Percentiles rank a stretch among this genome's conserved stretches.
These are phyloP conservation scores for Listronotus bonariensis DNA, from an alignment of 1,140 invertebrate species.

Conservation along the genomic window DNA sequence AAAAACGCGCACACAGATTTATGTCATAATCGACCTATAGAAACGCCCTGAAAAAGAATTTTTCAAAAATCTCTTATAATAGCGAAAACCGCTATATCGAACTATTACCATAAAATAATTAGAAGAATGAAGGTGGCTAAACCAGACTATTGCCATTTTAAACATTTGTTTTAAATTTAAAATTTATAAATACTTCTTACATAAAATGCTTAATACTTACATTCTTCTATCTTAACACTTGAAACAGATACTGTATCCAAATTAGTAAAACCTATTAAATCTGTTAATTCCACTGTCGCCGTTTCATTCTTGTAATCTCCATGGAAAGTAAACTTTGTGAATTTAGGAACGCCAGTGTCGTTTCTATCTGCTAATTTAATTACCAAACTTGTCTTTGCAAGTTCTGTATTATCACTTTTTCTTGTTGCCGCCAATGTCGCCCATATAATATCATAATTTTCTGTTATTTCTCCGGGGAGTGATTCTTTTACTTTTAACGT, in stretches of 20 bases:
- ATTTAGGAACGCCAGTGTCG: slow-evolving; percentile 18
- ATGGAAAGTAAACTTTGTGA: slow-evolving; percentile 15
- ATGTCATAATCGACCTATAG: no score
- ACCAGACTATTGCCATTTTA: no score
- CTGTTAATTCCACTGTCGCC: background rate
- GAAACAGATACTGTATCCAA: background rate
- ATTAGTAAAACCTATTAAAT: slow-evolving; percentile 1
- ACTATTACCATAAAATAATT: no score
- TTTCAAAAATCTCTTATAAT: no score
- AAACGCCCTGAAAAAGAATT: no score
- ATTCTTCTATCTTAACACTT: no score
- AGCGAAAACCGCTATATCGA: no score
- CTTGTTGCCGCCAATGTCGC: slow-evolving; percentile 16
- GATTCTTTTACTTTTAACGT: slow-evolving; percentile 3
- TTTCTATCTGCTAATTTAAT: slow-evolving; percentile 17
- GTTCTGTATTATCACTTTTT: slow-evolving; percentile 2
- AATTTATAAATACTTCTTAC: no score
- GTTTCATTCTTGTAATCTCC: slow-evolving; percentile 18
- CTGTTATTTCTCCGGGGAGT: slow-evolving; percentile 14
- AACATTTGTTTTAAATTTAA: no score
- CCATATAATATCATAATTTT: slow-evolving; percentile 7
- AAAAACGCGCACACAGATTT: no score
- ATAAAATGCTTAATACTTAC: no score
- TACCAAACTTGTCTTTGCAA: slow-evolving; percentile 28
- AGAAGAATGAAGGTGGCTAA: no score